Base-by-base conservation (phyloP, 2,113 vertebrate genomes). In the Neodontobutis hainanensis region DNA sequence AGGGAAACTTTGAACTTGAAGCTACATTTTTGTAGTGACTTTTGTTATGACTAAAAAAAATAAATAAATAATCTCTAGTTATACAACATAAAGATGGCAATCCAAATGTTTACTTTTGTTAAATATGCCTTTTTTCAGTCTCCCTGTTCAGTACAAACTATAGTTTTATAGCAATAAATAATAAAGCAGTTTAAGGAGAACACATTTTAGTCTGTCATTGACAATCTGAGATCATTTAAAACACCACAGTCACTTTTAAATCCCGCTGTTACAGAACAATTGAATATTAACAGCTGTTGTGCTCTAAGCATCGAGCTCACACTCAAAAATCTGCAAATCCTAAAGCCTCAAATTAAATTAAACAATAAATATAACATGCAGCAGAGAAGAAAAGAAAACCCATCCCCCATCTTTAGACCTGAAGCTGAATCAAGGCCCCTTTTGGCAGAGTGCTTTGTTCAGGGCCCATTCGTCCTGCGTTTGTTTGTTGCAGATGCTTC, bases 241-340 rank as follows among this genome's bases (percentile, higher is more conserved):
- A 27, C 19, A 27, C 19, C 19, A 27, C 19, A 27, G 19, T 27
- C 19, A 27, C 19, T 27, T 27, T 27, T 27, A 34, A 14, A 53
- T 35, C 34, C 51, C 27, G 3, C 38, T 40, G 38, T 40, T 40
- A 40, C 27, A 6, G 32, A 53, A 34, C 27, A 53, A 35, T 35
- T 14, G 51, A 35, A 53, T 14, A 53, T 36, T 53, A 53, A 32
- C 51, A 53, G 51, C 51, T 53, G 51, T 27, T 53, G 51, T 14
- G 27, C 27, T 14, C 27, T 53, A 53, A 53, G 32, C 51, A 53
- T 34, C 51, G 14, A 27, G 27, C 51, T 53, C 32, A 11, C 10
- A 6, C 51, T 53, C 51, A 53, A 53, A 27, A 35, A 53, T 53
- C 11, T 35, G 51, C 11, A 53, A 53, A 53, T 53, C 51, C 51